Evolutionary conservation across 2,888 invertebrate species (phyloP), one percentile per base, ranked within the genome.

Genomic region (Epicampocera succincta): DNA sequence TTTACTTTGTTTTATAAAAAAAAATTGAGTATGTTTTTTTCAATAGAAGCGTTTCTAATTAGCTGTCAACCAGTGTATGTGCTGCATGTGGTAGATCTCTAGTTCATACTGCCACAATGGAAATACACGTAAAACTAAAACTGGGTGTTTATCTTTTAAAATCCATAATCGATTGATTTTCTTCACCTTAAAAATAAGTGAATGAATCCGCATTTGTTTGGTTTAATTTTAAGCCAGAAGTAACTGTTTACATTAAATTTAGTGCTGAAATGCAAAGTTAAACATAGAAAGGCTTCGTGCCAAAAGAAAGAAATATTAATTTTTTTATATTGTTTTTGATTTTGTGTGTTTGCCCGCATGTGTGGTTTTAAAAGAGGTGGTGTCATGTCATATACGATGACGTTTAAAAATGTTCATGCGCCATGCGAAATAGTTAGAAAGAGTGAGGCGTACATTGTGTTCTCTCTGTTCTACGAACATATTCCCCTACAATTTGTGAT

Each of bases 301-400:
- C 12, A 58, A 50, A 77, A 38, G n/a, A 72, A 63, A 17, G 15
- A 42, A 44, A 33, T 44, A 11, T 46, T 25, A 58, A 8, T 8
- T 60, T 25, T 12, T 52, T 61, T 54, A 48, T 19, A 58, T 65
- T 58, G 9, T 44, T 3, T 44, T 44, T 15, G 44, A 44, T 15
- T 15, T 38, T 44, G 21, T 50, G 15, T 72, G 4, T 65, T 63
- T 42, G 9, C 21, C 4, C 85, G 86, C 86, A 86, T 86, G 84
- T 85, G 81, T 80, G 76, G n/a, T 79, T 85, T 56, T 86, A 84
- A 86, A 87, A 86, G 86, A 84, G 88, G 87, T 86, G 87, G 87
- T 84, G 84, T 84, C 84, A 85, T 72, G 83, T 83, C 74, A 86
- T 84, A 84, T 83, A 85, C 79, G 80, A 85, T 79, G 72, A 79